A percentile compares a stretch with the other conserved stretches of the same genome.
Evolutionary conservation across 2,888 invertebrate genomes (phyloP).

Genomic region (Malachius bipustulatus): DNA sequence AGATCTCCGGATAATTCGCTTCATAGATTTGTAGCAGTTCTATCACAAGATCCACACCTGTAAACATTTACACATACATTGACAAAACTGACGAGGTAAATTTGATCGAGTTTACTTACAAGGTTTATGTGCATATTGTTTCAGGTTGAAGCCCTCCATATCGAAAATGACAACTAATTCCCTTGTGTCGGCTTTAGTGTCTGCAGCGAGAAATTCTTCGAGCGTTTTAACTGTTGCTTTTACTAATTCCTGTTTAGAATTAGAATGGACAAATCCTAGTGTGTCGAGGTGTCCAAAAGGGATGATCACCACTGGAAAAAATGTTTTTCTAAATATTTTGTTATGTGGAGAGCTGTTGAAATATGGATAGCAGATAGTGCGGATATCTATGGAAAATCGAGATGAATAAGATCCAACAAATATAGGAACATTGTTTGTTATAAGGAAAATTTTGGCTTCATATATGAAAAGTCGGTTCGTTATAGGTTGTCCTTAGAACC

Average conservation of each 20-base stretch:
- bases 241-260: slow-evolving; percentile 59
- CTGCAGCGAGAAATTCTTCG: slow-evolving; percentile 52
- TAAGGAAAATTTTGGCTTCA: no score
- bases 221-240: slow-evolving; percentile 53
- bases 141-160: slow-evolving; percentile 63
- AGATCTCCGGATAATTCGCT: slow-evolving; percentile 84
- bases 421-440: no score
- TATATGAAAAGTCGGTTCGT: no score
- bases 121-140: slow-evolving; percentile 78
- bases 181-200: slow-evolving; percentile 47
- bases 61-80: slow-evolving; percentile 24
- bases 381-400: no score
- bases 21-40: slow-evolving; percentile 76
- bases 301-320: slow-evolving; percentile 66
- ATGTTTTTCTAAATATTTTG: no score
- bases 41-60: slow-evolving; percentile 71
- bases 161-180: slow-evolving; percentile 64
- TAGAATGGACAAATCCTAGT: slow-evolving; percentile 66
- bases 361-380: no score
- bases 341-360: no score
- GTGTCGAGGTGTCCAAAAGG: slow-evolving; percentile 74
- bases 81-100: neutral
- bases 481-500: no score
- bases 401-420: no score
- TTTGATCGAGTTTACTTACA: slow-evolving; percentile 36